Conservation (phyloP, 2,113 vertebrate species). For the Tychaedon coryphoeus region DNA sequence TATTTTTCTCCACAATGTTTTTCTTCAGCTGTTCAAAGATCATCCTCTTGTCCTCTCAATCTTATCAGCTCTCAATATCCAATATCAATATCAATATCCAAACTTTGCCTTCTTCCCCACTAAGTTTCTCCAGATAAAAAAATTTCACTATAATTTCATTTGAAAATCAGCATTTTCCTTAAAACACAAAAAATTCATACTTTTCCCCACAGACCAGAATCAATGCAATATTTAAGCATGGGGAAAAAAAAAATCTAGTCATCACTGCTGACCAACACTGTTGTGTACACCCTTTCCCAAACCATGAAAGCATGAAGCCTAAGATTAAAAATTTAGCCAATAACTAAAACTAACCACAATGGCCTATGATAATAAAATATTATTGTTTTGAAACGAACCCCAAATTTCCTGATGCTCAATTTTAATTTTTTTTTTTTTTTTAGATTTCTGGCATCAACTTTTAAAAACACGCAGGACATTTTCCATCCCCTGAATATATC, state of each 20-base stretch:
- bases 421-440: too few relatives aligned
- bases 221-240: background rate
- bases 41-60: background rate
- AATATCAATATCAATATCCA: too few relatives aligned
- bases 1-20: background rate
- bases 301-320: background rate
- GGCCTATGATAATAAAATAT: background rate
- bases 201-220: background rate
- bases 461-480: background rate
- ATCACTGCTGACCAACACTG: background rate
- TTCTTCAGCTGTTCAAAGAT: background rate
- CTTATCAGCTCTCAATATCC: too few relatives aligned
- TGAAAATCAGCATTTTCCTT: background rate
- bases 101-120: background rate
- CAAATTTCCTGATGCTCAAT: background rate
- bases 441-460: background rate
- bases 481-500: background rate
- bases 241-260: background rate
- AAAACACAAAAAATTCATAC: background rate
- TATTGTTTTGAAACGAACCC: background rate
- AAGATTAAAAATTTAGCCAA: background rate
- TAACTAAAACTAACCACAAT: background rate
- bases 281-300: rapidly evolving
- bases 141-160: background rate
- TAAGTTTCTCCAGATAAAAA: background rate